These are phyloP conservation scores for Epizoanthus illoricatus DNA, from an alignment of 92 coral and sea anemone genomes.

Conservation along the genomic window DNA sequence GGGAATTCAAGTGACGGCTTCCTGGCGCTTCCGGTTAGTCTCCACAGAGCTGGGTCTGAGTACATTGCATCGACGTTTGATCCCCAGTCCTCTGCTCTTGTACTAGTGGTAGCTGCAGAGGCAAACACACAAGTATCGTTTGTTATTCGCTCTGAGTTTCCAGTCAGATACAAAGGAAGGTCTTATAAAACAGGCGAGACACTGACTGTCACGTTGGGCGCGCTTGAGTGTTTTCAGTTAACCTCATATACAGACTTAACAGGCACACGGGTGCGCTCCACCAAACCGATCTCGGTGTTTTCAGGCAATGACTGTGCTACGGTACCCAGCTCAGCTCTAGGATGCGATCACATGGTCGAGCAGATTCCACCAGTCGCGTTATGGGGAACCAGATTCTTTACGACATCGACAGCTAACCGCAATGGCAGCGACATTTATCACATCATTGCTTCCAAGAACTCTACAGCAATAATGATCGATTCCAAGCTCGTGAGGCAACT, in stretches of 20 bases:
- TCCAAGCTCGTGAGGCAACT: slow-evolving; percentile 11
- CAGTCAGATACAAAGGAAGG: neutral
- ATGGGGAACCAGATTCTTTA: slow-evolving; percentile 73
- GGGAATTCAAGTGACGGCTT: slow-evolving; percentile 67
- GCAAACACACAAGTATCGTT: slow-evolving; percentile 59
- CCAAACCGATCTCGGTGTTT: slow-evolving; percentile 76
- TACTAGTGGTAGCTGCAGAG: slow-evolving; percentile 71
- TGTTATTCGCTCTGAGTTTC: slow-evolving; percentile 1
- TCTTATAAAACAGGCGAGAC: slow-evolving; percentile 45
- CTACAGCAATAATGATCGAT: slow-evolving; percentile 60
- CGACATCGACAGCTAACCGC: slow-evolving; percentile 64
- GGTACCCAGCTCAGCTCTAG: slow-evolving; percentile 45
- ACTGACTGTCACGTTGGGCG: slow-evolving; percentile 45
- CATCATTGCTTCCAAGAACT: slow-evolving; percentile 65
- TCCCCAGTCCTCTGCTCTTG: slow-evolving; percentile 52
- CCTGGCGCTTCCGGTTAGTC: slow-evolving; percentile 75
- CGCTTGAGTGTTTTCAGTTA: slow-evolving; percentile 70
- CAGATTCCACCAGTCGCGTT: slow-evolving; percentile 75
- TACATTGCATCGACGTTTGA: slow-evolving; percentile 76
- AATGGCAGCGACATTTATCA: slow-evolving; percentile 68
- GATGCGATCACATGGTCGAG: slow-evolving; percentile 85
- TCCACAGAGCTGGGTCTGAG: slow-evolving; percentile 50
- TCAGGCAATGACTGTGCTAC: slow-evolving; percentile 86
- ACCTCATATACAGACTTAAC: slow-evolving; percentile 50
- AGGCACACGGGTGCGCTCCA: slow-evolving; percentile 70